phyloP scores from a whole-genome alignment of 2,113 vertebrate species.

The Alces alces region DNA sequence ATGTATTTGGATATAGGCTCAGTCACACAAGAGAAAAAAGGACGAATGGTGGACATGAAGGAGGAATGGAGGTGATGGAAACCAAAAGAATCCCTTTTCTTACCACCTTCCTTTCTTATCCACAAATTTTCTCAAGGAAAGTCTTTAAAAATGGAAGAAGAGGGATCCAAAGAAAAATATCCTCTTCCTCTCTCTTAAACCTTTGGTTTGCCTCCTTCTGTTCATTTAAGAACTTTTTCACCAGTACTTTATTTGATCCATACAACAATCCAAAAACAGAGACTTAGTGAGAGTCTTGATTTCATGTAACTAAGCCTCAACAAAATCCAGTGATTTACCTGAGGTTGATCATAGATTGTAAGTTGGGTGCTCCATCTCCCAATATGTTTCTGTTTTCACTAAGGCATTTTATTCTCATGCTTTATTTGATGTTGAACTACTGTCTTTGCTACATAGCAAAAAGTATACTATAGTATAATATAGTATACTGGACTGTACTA shows the following conservation, averaged over 20 bases:
- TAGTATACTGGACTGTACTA: background rate
- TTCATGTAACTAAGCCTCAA: background rate
- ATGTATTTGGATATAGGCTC: background rate
- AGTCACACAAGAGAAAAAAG: background rate
- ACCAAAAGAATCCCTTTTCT: background rate
- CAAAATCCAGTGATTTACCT: constrained; percentile 5
- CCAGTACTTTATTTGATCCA: background rate
- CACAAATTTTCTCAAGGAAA: background rate
- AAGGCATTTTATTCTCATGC: constrained; percentile 53
- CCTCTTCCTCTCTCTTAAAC: background rate
- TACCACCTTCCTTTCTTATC: background rate
- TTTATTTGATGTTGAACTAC: constrained; percentile 63
- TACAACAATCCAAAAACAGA: background rate
- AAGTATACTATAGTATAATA: background rate
- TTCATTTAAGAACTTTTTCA: background rate
- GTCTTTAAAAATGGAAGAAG: background rate
- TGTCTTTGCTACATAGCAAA: constrained; percentile 36
- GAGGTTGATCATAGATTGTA: background rate
- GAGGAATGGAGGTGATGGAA: background rate
- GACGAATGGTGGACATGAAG: background rate
- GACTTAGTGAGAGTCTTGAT: background rate
- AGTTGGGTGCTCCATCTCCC: background rate
- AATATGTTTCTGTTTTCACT: constrained; percentile 5
- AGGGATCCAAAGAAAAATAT: background rate
- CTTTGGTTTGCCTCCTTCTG: background rate